phyloP scores from a whole-genome alignment of 2,888 invertebrate genomes.

The Panzeria rudis region DNA sequence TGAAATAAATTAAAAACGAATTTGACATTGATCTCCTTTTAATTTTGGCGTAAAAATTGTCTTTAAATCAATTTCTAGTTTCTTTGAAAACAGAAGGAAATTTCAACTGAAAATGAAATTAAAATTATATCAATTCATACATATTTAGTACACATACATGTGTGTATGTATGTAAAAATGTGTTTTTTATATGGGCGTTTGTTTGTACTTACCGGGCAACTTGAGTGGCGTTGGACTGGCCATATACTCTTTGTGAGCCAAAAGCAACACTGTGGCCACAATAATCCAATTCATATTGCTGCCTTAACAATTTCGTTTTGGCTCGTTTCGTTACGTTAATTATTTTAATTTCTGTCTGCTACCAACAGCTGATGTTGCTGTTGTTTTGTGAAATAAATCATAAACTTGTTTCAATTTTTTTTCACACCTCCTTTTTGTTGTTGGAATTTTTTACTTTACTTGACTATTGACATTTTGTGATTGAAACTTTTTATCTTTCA shows the following conservation, averaged over 20 bases:
- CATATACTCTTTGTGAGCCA: constrained; percentile 81
- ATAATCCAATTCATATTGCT: constrained; percentile 83
- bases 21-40: constrained; percentile 67
- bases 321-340: constrained; percentile 38
- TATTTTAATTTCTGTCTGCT: constrained; percentile 26
- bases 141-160: neutral
- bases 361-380: constrained; percentile 20
- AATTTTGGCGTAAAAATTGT: constrained; percentile 23
- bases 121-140: neutral
- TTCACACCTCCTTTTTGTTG: constrained; percentile 36
- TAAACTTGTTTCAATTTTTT: constrained; percentile 48
- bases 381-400: constrained; percentile 38
- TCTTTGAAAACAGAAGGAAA: constrained; percentile 10
- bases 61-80: constrained; percentile 23
- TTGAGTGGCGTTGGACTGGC: constrained; percentile 83
- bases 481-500: constrained; percentile 33
- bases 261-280: constrained; percentile 82
- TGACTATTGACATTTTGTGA: constrained; percentile 62
- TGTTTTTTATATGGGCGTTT: neutral
- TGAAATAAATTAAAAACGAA: constrained; percentile 19
- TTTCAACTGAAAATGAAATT: constrained; percentile 56
- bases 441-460: constrained; percentile 42
- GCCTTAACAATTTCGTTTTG: constrained; percentile 42
- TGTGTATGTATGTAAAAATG: neutral
- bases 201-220: constrained; percentile 81